Evolutionary conservation across 2,797 vertebrate genomes (phyloP).

Genomic region (Sarcoramphus papa): DNA sequence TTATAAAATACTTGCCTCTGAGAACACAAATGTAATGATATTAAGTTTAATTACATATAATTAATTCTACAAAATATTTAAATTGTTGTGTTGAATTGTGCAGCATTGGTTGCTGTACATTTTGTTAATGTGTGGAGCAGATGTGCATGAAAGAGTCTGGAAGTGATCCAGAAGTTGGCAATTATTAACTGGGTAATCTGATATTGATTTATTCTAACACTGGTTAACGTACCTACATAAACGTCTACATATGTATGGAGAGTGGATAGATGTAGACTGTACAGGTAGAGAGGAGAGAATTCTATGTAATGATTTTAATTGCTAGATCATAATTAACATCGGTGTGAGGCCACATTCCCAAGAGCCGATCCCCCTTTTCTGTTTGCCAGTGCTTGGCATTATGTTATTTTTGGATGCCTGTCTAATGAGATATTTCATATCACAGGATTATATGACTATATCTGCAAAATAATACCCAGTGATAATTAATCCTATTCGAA

Average conservation of each 20-base stretch:
- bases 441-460: neutral
- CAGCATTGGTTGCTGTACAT: neutral
- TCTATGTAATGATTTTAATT: neutral
- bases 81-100: slow-evolving; percentile 51
- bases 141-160: slow-evolving; percentile 62
- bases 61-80: slow-evolving; percentile 71
- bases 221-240: neutral
- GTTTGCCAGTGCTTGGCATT: neutral
- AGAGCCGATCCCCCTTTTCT: neutral
- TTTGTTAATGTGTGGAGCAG: slow-evolving; percentile 54
- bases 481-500: neutral
- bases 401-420: neutral
- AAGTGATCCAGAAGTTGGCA: slow-evolving; percentile 68
- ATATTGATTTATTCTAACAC: slow-evolving; percentile 18
- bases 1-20: slow-evolving; percentile 63
- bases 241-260: neutral
- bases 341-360: neutral
- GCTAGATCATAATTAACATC: neutral
- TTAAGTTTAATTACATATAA: slow-evolving; percentile 70
- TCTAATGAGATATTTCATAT: neutral
- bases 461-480: neutral
- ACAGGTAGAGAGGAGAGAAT: neutral
- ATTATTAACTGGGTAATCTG: slow-evolving; percentile 38
- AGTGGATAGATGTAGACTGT: neutral
- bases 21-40: slow-evolving; percentile 61